Evolutionary conservation across 1,140 invertebrate species (phyloP), one percentile per base, ranked within the genome.

Genomic region (Anthonomus grandis): DNA sequence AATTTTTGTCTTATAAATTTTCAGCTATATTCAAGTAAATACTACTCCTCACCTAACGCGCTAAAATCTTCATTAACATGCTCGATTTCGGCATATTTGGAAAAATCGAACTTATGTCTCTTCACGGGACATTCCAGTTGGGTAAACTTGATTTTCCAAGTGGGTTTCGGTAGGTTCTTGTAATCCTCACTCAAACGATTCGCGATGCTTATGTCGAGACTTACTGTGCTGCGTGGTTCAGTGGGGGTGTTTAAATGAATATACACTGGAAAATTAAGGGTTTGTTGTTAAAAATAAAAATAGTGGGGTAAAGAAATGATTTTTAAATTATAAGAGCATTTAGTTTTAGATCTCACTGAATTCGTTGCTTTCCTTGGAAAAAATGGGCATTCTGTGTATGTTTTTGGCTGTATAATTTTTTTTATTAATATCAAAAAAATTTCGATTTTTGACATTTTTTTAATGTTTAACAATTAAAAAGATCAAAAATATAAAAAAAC

Each of bases 61-160:
- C 31, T 38, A 49, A 68, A 70, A 49, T 71, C 67, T 21, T 62
- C 39, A 9, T 37, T 57, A 12, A 57, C 37, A 19, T 65, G 52
- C 1, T 63, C 42, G 3, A 25, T 39, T 2, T 55, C 42, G 31
- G 23, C 38, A 44, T 45, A 51, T 37, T 60, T 55, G 36, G 25
- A 22, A 37, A 60, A 45, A 38, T 63, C 36, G 46, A 60, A 56
- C 22, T 48, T 31, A 17, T 42, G 54, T 36, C 42, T 31, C 15
- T 46, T 51, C 13, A 59, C 27, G 15, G 70, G 76, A 69, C 78
- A 83, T 64, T 84, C 81, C 31, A 84, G 54, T 62, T 84, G 83
- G 0, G 81, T 83, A 18, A 83, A 76, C 62, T 81, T 81, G 53
- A 84, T 75, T 61, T 79, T 78, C 82, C 83, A 84, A 0, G 70